phyloP scores from a whole-genome alignment of 2,797 vertebrate genomes.

The Syngnathus acus region DNA sequence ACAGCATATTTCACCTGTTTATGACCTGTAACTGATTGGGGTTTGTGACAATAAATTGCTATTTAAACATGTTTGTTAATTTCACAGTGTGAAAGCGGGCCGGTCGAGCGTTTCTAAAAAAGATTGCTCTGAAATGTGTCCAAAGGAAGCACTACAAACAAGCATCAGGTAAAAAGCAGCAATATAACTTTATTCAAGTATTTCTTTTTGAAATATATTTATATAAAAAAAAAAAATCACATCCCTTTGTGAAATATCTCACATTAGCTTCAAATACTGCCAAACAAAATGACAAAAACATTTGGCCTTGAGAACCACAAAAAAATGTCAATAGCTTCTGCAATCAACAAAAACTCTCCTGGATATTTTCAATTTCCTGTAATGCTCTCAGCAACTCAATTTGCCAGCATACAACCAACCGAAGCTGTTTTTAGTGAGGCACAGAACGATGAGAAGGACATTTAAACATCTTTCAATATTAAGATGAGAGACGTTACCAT shows the following conservation, averaged over 20 bases:
- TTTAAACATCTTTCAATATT: neutral
- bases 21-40: slow-evolving; percentile 61
- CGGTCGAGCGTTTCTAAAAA: too few relatives aligned
- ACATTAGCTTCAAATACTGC: slow-evolving; percentile 63
- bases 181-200: slow-evolving; percentile 60
- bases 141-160: neutral
- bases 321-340: neutral
- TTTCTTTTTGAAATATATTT: slow-evolving; percentile 39
- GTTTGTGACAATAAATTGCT: slow-evolving; percentile 71
- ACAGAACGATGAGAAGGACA: slow-evolving; percentile 26
- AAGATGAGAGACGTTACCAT: neutral
- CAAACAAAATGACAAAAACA: slow-evolving; percentile 43
- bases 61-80: slow-evolving; percentile 25
- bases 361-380: neutral
- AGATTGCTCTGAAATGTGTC: too few relatives aligned
- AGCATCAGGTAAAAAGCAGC: slow-evolving; percentile 37
- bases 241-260: slow-evolving; percentile 60
- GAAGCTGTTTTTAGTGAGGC: slow-evolving; percentile 42
- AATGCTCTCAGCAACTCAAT: neutral
- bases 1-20: slow-evolving; percentile 54
- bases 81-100: neutral
- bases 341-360: neutral
- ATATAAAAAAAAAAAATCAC: slow-evolving; percentile 72
- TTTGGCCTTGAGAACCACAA: slow-evolving; percentile 40
- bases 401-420: slow-evolving; percentile 45